Percentiles rank a stretch among this genome's conserved stretches.
phyloP scores from a whole-genome alignment of 2,888 invertebrate species.

The Nomada fabriciana region DNA sequence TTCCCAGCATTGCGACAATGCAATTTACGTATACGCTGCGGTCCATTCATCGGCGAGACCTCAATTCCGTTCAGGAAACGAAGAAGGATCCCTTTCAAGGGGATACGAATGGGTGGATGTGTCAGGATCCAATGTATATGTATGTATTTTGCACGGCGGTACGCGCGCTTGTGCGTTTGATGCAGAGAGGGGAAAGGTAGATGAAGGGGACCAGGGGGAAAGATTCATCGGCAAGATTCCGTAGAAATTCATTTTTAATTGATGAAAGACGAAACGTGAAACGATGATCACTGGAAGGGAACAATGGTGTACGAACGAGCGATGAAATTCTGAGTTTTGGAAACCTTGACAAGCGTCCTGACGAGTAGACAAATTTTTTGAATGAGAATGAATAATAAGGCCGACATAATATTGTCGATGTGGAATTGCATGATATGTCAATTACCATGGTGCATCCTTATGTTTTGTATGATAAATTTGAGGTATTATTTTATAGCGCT shows the following conservation, averaged over 20 bases:
- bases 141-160: neutral
- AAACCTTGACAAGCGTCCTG: neutral
- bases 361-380: neutral
- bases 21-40: constrained; percentile 72
- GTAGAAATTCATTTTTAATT: constrained; percentile 48
- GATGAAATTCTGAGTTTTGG: constrained; percentile 10
- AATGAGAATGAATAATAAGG: neutral
- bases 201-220: neutral
- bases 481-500: too few species aligned
- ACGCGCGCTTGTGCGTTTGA: neutral
- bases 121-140: constrained; percentile 1
- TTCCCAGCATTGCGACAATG: constrained; percentile 71
- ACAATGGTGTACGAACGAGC: neutral
- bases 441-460: too few species aligned
- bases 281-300: constrained; percentile 18
- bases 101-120: constrained; percentile 36
- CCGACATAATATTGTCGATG: too few species aligned
- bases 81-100: constrained; percentile 67
- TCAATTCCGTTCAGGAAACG: constrained; percentile 70
- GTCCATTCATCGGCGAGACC: constrained; percentile 69
- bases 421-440: too few species aligned
- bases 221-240: constrained; percentile 27
- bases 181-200: neutral
- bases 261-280: constrained; percentile 13
- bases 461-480: too few species aligned